A percentile compares a stretch with the other conserved stretches of the same genome.
Evolutionary conservation across 2,113 vertebrate species (phyloP).

Genomic region (Sardina pilchardus): DNA sequence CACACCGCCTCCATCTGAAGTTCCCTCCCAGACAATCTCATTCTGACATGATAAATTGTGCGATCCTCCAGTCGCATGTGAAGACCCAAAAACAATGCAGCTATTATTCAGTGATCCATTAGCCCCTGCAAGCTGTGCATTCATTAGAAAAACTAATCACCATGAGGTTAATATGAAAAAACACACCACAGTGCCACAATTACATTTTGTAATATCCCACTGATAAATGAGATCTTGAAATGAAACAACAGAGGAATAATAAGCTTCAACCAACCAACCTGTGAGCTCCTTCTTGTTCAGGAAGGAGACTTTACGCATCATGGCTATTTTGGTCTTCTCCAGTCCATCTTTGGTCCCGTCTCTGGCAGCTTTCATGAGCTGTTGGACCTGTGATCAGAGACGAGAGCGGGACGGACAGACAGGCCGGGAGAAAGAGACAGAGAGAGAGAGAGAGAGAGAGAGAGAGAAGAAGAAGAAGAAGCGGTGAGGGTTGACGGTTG

Average conservation of each 20-base stretch:
- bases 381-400: slow-evolving; percentile 74
- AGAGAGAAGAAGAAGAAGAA: neutral
- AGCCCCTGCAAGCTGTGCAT: neutral
- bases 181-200: neutral
- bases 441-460: neutral
- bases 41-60: neutral
- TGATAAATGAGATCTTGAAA: slow-evolving; percentile 26
- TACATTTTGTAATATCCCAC: neutral
- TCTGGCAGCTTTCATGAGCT: slow-evolving; percentile 84
- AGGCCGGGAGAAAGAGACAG: neutral
- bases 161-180: neutral
- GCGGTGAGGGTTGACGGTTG: neutral
- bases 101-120: neutral
- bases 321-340: slow-evolving; percentile 82
- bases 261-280: slow-evolving; percentile 70
- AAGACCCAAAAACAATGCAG: neutral
- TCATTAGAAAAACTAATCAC: slow-evolving; percentile 6
- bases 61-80: neutral
- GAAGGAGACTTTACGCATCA: slow-evolving; percentile 83
- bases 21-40: neutral
- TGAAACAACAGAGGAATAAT: slow-evolving; percentile 15
- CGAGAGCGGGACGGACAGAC: neutral
- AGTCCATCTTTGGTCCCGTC: slow-evolving; percentile 85
- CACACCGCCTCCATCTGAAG: neutral
- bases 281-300: slow-evolving; percentile 77